A percentile compares a stretch with the other conserved stretches of the same genome.
Evolutionary conservation across 2,113 vertebrate species (phyloP).

Genomic region (Corapipo altera): DNA sequence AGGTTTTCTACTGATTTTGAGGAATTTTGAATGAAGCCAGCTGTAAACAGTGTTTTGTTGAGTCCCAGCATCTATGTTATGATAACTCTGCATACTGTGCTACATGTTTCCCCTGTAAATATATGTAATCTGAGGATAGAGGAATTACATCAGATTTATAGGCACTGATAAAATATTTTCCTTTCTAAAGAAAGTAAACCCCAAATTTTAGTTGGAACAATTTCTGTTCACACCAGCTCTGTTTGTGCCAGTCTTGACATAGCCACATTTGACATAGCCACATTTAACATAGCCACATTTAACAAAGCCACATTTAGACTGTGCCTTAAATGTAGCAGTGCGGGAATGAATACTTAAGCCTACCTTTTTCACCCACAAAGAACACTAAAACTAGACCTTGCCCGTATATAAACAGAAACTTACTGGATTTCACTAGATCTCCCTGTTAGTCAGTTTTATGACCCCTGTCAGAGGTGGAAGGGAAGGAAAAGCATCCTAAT

Average conservation of each 20-base stretch:
- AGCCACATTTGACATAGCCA: not conserved
- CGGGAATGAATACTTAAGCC: not conserved
- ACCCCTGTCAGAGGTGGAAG: not conserved
- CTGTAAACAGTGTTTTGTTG: not conserved
- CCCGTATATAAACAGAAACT: constrained; percentile 29
- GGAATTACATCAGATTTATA: not conserved
- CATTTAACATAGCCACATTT: not conserved
- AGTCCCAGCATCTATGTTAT: not conserved
- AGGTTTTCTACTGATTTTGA: not conserved
- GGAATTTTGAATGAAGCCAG: not conserved
- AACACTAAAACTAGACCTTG: not conserved
- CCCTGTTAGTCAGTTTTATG: not conserved
- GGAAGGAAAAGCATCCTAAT: constrained; percentile 40
- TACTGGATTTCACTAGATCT: not conserved
- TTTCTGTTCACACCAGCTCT: not conserved
- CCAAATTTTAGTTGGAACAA: not conserved
- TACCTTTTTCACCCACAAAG: not conserved
- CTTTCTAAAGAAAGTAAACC: not conserved
- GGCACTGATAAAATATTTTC: not conserved
- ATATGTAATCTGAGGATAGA: not conserved
- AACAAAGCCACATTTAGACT: not conserved
- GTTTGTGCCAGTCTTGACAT: not conserved
- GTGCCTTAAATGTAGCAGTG: not conserved
- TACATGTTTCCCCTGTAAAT: fast-evolving
- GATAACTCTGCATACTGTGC: not conserved